Evolutionary conservation across 2,797 vertebrate species (phyloP).

Genomic region (Rhyacichthys aspro): DNA sequence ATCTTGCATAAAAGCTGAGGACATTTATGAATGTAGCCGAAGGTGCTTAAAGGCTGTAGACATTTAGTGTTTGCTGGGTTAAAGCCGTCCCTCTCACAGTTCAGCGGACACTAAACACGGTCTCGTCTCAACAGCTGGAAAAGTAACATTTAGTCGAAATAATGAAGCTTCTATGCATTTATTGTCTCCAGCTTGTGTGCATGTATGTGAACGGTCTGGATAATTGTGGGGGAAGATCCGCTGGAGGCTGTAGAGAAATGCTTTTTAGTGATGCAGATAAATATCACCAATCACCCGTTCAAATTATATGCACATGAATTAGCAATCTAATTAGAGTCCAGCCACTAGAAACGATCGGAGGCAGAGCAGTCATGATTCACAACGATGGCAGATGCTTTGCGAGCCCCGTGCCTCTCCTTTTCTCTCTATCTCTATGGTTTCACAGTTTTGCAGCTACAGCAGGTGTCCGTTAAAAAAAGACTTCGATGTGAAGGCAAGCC

Average conservation of each 20-base stretch:
- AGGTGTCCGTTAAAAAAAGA: slow-evolving; percentile 54
- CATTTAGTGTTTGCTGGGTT: too few species aligned
- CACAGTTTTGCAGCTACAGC: slow-evolving; percentile 46
- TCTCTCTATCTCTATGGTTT: slow-evolving; percentile 43
- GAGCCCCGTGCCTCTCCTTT: slow-evolving; percentile 25
- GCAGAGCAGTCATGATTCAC: slow-evolving; percentile 39
- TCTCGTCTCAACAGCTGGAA: too few species aligned
- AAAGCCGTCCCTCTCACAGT: too few species aligned
- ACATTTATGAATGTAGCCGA: too few species aligned
- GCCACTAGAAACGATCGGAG: slow-evolving; percentile 40
- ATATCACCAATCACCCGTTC: slow-evolving; percentile 40
- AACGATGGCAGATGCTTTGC: slow-evolving; percentile 53
- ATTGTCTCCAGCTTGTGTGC: not conserved
- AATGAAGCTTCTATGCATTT: too few species aligned
- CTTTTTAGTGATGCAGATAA: slow-evolving; percentile 22
- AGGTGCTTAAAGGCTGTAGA: too few species aligned
- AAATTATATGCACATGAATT: slow-evolving; percentile 60
- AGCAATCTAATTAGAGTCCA: slow-evolving; percentile 45
- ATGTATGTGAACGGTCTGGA: slow-evolving; percentile 16
- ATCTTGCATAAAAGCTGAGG: too few species aligned
- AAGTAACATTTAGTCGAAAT: not conserved
- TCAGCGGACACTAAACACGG: too few species aligned
- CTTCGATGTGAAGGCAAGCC: slow-evolving; percentile 57
- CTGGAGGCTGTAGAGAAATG: not conserved
- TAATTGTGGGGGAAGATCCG: not conserved